Evolutionary conservation across 2,797 vertebrate genomes (phyloP).

Genomic region (Chelidonichthys spinosus): DNA sequence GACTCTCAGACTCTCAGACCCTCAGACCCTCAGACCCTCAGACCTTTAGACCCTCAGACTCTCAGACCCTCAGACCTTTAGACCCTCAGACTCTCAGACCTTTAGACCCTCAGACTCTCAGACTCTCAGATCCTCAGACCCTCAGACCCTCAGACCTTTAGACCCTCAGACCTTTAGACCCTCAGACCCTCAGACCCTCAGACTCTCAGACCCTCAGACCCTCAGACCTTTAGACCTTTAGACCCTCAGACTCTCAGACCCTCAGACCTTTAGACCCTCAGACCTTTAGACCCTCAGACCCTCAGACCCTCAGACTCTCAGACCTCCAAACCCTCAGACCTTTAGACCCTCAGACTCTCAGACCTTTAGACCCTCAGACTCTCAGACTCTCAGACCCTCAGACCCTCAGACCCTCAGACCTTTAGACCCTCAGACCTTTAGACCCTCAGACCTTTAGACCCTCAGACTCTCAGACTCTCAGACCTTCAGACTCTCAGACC

Average conservation of each 20-base stretch:
- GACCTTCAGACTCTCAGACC: too few species aligned
- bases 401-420: slow-evolving; percentile 15
- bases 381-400: slow-evolving; percentile 28
- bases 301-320: slow-evolving; percentile 18
- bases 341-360: slow-evolving; percentile 22
- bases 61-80: slow-evolving; percentile 25
- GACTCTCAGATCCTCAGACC: too few species aligned
- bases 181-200: slow-evolving; percentile 19
- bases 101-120: slow-evolving; percentile 11
- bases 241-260: slow-evolving; percentile 15
- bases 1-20: slow-evolving; percentile 14
- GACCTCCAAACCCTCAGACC: slow-evolving; percentile 18
- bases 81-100: slow-evolving; percentile 20
- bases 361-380: too few species aligned
- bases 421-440: slow-evolving; percentile 10
- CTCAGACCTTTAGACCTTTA: slow-evolving; percentile 22
- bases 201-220: too few species aligned
- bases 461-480: too few species aligned
- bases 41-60: slow-evolving; percentile 20
- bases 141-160: slow-evolving; percentile 18
- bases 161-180: slow-evolving; percentile 21
- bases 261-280: slow-evolving; percentile 13
- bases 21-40: slow-evolving; percentile 14
- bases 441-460: slow-evolving; percentile 20
- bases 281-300: slow-evolving; percentile 20